A percentile compares a stretch with the other conserved stretches of the same genome.
phyloP scores from a whole-genome alignment of 2,888 invertebrate genomes.

The Agrotis ipsilon region DNA sequence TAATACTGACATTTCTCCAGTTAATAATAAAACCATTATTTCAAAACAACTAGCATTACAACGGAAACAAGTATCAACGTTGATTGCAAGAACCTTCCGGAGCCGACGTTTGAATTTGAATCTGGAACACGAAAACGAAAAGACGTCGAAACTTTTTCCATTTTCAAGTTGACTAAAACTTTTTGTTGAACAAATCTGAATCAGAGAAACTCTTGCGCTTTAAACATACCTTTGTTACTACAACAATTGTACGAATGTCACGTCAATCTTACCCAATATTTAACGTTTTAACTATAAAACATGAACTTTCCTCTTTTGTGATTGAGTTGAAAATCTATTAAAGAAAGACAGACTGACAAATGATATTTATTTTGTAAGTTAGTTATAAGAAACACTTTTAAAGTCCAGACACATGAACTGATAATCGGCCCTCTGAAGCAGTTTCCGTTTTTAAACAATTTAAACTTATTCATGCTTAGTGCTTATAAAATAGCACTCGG shows the following conservation, averaged over 20 bases:
- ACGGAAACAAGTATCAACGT: slow-evolving; percentile 21
- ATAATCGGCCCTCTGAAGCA: too few species aligned
- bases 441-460: too few species aligned
- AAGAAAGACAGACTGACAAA: too few species aligned
- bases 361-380: too few species aligned
- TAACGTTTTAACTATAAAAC: too few species aligned
- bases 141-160: slow-evolving; percentile 41
- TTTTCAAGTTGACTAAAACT: slow-evolving; percentile 40
- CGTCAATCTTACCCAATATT: background rate
- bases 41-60: slow-evolving; percentile 15
- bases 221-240: slow-evolving; percentile 1
- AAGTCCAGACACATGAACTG: too few species aligned
- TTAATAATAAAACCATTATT: background rate
- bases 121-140: slow-evolving; percentile 12
- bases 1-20: background rate
- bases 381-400: too few species aligned
- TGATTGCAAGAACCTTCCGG: slow-evolving; percentile 25
- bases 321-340: too few species aligned
- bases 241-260: slow-evolving; percentile 4
- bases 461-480: too few species aligned
- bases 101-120: slow-evolving; percentile 21
- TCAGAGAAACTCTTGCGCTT: slow-evolving; percentile 11
- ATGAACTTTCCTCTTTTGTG: too few species aligned
- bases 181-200: slow-evolving; percentile 37
- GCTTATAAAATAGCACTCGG: too few species aligned